phyloP scores from a whole-genome alignment of 2,113 vertebrate species.

The Trochalopteron elliotii region DNA sequence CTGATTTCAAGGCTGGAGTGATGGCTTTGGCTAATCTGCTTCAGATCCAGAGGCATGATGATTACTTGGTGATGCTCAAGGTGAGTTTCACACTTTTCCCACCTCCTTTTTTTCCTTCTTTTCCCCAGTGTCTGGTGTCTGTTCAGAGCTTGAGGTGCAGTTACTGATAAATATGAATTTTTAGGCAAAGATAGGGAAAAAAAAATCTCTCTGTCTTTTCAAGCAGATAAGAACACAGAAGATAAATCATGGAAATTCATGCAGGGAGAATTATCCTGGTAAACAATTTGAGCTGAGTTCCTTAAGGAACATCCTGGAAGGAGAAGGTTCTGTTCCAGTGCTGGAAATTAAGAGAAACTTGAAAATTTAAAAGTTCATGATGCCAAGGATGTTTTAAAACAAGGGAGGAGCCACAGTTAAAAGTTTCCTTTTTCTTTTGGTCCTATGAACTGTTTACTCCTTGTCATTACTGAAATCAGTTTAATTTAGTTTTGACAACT shows the following conservation, averaged over 20 bases:
- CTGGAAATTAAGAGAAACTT: not conserved
- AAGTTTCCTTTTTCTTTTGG: not conserved
- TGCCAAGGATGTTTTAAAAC: not conserved
- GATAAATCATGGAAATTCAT: not conserved
- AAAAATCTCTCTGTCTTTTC: not conserved
- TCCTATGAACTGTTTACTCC: not conserved
- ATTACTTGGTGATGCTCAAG: conserved; percentile 98
- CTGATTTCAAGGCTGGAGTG: conserved; percentile 96
- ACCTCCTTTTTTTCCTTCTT: not conserved
- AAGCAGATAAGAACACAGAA: not conserved
- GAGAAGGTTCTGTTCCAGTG: not conserved
- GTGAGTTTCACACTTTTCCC: conserved; percentile 66
- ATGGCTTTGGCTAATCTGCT: conserved; percentile 92
- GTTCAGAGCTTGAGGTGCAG: not conserved
- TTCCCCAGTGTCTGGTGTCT: not conserved
- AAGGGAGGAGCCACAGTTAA: not conserved
- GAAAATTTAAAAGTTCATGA: not conserved
- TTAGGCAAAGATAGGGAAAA: not conserved
- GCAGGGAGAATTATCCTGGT: not conserved
- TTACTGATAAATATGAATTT: not conserved
- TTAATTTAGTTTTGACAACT: not conserved
- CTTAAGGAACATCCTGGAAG: not conserved
- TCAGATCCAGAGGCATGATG: conserved; percentile 93
- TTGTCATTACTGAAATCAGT: not conserved
- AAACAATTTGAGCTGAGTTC: not conserved